Conservation (phyloP, 1,140 invertebrate species). For the Branchinecta lynchi region DNA sequence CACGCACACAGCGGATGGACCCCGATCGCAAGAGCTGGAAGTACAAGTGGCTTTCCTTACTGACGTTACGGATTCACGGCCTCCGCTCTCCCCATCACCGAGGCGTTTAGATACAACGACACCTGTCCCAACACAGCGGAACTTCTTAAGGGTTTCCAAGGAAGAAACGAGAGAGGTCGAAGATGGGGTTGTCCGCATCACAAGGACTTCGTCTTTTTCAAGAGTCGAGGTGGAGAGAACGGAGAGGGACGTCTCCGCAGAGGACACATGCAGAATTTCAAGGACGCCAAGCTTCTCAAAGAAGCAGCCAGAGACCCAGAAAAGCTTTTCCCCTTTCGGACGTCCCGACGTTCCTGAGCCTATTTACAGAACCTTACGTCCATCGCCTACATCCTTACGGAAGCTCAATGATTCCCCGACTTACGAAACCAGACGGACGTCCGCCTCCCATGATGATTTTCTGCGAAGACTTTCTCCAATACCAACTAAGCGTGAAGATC, state of each 20-base stretch:
- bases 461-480: not conserved
- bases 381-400: not conserved
- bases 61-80: conserved; percentile 23
- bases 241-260: not conserved
- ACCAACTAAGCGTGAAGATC: not conserved
- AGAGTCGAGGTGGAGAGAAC: not conserved
- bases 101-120: conserved; percentile 14
- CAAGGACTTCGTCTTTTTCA: conserved; percentile 11
- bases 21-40: conserved; percentile 14
- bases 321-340: not conserved
- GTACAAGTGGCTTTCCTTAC: conserved; percentile 25
- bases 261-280: conserved; percentile 15
- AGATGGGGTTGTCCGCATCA: not conserved
- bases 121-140: conserved; percentile 20
- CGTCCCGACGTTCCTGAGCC: not conserved
- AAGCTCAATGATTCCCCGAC: not conserved
- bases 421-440: not conserved
- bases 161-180: conserved; percentile 22
- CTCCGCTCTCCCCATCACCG: not conserved
- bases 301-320: not conserved
- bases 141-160: conserved; percentile 24
- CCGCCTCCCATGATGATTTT: not conserved
- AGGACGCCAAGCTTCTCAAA: not conserved
- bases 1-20: not conserved
- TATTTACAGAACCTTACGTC: not conserved